Evolutionary conservation across 1,140 invertebrate species (phyloP), one percentile per base, ranked within the genome.

Genomic region (Caenorhabditis brenneri): DNA sequence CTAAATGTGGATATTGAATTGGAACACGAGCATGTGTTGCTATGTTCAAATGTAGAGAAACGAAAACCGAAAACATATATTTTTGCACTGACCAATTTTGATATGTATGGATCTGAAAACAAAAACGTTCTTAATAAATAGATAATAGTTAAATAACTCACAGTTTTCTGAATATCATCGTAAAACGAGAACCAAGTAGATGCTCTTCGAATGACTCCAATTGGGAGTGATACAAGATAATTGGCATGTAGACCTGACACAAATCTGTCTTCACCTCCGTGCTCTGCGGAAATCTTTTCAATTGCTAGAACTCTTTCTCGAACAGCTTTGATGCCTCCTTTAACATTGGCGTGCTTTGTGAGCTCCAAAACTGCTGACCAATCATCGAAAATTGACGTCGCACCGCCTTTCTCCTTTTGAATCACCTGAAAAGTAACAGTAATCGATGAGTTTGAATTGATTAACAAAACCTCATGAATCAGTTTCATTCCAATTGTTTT

Each of bases 61-160:
- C 53, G 33, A 51, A 83, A 27, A 86, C 60, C 1, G 82, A 51
- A 48, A 58, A 86, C 36, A 74, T 36, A 51, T 86, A 86, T 5
- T 79, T 69, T 69, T 80, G 74, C n/a, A 86, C 55, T 19, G 74
- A 46, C 84, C 84, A 86, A 48, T 86, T 86, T 49, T 86, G 84
- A 31, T 29, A 81, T 24, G 49, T 78, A 29, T 42, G 33, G 5
- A 83, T n/a, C 81, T 83, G 49, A 74, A 81, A 42, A 42, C 24
- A 42, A 22, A 19, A 42, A 69, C 29, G 7, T 69, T 69, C 24
- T 19, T 33, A 69, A 69, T 78, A 78, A 12, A 36, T 27, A 12
- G 9, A 22, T 79, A 16, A 55, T 29, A 31, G 27, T 15, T 19
- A 24, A 24, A 10, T 27, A n/a, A 46, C 60, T 79, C 7, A 80